These are phyloP conservation scores for Zapus hudsonius DNA, from an alignment of 2,113 vertebrate genomes.

Conservation along the genomic window DNA sequence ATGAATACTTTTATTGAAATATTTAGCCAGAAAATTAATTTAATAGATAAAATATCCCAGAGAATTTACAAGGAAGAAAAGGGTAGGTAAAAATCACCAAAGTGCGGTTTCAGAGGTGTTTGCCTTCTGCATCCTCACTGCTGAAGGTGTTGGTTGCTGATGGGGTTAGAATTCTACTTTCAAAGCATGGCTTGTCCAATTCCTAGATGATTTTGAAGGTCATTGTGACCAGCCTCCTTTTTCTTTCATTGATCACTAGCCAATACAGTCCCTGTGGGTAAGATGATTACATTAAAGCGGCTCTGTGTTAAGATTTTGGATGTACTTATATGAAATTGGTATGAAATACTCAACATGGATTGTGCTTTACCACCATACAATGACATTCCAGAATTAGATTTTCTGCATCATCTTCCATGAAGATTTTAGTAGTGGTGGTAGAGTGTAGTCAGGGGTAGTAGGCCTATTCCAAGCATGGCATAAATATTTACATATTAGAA, in stretches of 20 bases:
- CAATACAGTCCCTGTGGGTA: not conserved
- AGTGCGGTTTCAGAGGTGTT: not conserved
- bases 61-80: conserved; percentile 94
- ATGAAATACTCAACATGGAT: not conserved
- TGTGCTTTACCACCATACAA: not conserved
- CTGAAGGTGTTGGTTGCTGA: not conserved
- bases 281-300: not conserved
- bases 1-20: conserved; percentile 92
- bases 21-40: conserved; percentile 92
- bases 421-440: not conserved
- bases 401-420: not conserved
- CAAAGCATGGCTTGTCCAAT: not conserved
- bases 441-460: not conserved
- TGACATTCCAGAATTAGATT: not conserved
- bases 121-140: not conserved
- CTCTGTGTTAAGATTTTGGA: not conserved
- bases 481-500: not conserved
- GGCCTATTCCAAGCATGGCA: not conserved
- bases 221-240: not conserved
- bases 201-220: not conserved
- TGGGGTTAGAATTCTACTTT: not conserved
- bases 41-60: conserved; percentile 94
- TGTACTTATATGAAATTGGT: not conserved
- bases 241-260: not conserved
- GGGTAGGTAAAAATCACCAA: conserved; percentile 85